A percentile compares a stretch with the other conserved stretches of the same genome.
These are phyloP conservation scores for Percopsis transmontana DNA, from an alignment of 2,113 vertebrate species.

Conservation along the genomic window DNA sequence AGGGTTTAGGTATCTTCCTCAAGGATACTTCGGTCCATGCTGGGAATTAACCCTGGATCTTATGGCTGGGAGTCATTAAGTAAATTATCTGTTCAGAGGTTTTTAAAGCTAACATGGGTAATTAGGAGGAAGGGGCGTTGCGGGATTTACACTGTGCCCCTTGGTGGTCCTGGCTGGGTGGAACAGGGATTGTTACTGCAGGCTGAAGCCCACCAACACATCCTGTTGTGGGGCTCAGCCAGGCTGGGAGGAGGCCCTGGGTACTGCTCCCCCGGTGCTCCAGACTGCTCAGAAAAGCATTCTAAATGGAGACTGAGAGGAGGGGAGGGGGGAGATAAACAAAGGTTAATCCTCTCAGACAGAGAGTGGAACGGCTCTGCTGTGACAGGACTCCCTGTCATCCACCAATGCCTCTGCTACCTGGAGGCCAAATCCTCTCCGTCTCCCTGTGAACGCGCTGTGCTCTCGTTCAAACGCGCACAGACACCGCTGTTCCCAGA, in stretches of 20 bases:
- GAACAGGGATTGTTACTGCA: not conserved
- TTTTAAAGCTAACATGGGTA: not conserved
- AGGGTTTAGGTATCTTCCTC: too few relatives aligned
- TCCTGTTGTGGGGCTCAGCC: not conserved
- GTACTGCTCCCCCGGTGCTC: slow-evolving; percentile 15
- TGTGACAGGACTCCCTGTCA: slow-evolving; percentile 61
- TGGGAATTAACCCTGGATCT: too few relatives aligned
- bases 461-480: slow-evolving; percentile 39
- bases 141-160: not conserved
- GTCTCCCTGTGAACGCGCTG: slow-evolving; percentile 35
- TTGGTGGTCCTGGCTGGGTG: not conserved
- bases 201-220: not conserved
- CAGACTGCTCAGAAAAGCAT: slow-evolving; percentile 37
- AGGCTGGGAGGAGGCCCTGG: slow-evolving; percentile 14
- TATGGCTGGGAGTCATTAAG: too few relatives aligned
- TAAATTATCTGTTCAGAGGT: too few relatives aligned
- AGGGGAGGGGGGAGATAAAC: slow-evolving; percentile 39
- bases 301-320: slow-evolving; percentile 48
- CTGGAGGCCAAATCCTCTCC: slow-evolving; percentile 61
- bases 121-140: not conserved
- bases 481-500: slow-evolving; percentile 47
- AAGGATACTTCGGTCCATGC: too few relatives aligned
- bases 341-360: slow-evolving; percentile 78
- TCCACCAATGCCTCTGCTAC: slow-evolving; percentile 59
- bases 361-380: slow-evolving; percentile 46